These are phyloP conservation scores for Celastrina argiolus DNA, from an alignment of 2,888 invertebrate species.

Conservation along the genomic window DNA sequence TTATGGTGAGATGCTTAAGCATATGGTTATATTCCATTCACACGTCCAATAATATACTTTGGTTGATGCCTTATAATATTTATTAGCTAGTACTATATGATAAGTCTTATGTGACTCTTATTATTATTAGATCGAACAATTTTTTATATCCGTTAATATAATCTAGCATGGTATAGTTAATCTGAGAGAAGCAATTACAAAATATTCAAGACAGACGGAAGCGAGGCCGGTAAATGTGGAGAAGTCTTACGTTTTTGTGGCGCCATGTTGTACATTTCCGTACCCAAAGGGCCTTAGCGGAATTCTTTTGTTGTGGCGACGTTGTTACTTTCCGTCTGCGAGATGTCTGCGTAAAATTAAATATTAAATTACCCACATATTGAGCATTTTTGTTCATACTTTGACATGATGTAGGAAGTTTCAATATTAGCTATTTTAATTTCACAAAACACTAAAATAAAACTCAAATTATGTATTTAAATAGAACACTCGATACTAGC, in stretches of 20 bases:
- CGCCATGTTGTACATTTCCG: slow-evolving; percentile 14
- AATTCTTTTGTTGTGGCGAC: slow-evolving; percentile 16
- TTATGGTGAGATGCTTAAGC: too few relatives aligned
- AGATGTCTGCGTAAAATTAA: background rate
- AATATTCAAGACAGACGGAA: slow-evolving; percentile 26
- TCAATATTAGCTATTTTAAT: too few relatives aligned
- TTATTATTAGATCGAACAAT: too few relatives aligned
- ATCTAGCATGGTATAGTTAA: too few relatives aligned
- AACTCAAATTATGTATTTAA: too few relatives aligned
- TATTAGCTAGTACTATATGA: too few relatives aligned
- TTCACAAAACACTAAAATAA: background rate
- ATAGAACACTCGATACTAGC: too few relatives aligned
- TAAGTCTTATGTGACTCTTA: too few relatives aligned
- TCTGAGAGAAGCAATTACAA: background rate
- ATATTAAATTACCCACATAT: slow-evolving; percentile 1
- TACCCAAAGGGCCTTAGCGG: slow-evolving; percentile 8
- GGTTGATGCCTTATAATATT: too few relatives aligned
- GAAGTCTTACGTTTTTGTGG: slow-evolving; percentile 21
- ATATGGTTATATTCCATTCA: too few relatives aligned
- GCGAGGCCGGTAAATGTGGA: background rate
- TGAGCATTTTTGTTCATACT: background rate
- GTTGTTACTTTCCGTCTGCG: slow-evolving; percentile 10
- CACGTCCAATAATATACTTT: too few relatives aligned
- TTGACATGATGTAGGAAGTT: background rate
- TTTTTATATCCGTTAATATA: too few relatives aligned